Conservation (phyloP, 2,113 vertebrate genomes). For the Rhinoderma darwinii region DNA sequence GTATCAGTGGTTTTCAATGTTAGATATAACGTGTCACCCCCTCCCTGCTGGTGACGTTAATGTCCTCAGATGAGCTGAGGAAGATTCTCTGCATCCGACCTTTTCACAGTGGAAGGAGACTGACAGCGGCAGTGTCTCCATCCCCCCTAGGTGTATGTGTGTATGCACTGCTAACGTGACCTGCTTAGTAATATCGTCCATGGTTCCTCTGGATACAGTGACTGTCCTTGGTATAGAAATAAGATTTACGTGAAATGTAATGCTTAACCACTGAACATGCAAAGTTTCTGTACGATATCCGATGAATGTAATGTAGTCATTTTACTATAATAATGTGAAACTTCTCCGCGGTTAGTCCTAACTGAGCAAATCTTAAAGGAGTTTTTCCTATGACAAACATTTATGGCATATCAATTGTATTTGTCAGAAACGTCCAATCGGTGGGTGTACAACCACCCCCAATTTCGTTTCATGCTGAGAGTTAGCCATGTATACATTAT, state of each 20-base stretch:
- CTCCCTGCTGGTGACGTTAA: background rate
- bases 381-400: no score
- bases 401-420: no score
- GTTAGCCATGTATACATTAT: no score
- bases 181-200: background rate
- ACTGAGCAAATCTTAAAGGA: no score
- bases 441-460: no score
- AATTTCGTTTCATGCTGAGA: no score
- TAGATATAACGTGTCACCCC: background rate
- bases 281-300: background rate
- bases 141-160: slow-evolving; percentile 27
- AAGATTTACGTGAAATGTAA: background rate
- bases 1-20: background rate
- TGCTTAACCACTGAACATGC: background rate
- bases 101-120: background rate
- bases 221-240: background rate
- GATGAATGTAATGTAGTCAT: no score
- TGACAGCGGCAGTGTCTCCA: slow-evolving; percentile 5
- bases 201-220: background rate
- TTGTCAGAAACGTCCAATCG: no score
- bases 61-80: background rate
- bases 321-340: no score
- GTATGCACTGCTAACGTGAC: slow-evolving; percentile 15
- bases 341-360: no score
- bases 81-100: background rate